Conservation (phyloP, 2,888 invertebrate species). For the Sinopyrophorus schimmeli region DNA sequence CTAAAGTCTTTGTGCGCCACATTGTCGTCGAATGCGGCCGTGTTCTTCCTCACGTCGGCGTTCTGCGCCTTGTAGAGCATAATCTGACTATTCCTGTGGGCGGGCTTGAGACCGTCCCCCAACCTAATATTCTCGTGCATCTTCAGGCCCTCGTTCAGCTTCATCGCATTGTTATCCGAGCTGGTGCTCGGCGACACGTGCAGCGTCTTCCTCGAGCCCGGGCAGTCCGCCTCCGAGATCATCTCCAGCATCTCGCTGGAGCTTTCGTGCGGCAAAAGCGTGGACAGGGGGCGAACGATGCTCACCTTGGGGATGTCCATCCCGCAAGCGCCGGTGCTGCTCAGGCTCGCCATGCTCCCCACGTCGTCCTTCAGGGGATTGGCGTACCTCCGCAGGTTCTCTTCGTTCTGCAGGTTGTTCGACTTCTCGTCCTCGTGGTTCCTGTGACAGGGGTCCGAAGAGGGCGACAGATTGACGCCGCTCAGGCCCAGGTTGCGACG, state of each 20-base stretch:
- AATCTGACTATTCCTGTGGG: constrained; percentile 64
- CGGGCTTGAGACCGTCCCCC: constrained; percentile 52
- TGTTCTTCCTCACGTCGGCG: constrained; percentile 82
- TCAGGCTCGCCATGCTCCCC: constrained; percentile 57
- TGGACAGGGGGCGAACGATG: constrained; percentile 53
- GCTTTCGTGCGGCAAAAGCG: constrained; percentile 55
- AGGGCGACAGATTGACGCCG: constrained; percentile 60
- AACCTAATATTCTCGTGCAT: constrained; percentile 41
- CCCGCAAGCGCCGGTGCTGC: constrained; percentile 48
- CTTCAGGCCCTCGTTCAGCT: constrained; percentile 45
- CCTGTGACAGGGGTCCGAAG: constrained; percentile 63
- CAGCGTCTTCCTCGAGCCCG: constrained; percentile 53
- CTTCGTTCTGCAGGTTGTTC: constrained; percentile 89
- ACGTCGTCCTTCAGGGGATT: constrained; percentile 58
- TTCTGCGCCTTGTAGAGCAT: constrained; percentile 83
- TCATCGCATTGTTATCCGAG: constrained; percentile 45
- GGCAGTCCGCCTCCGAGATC: constrained; percentile 62
- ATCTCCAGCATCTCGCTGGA: constrained; percentile 66
- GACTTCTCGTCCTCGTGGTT: constrained; percentile 85
- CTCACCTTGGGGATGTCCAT: constrained; percentile 56
- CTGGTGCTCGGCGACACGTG: constrained; percentile 56
- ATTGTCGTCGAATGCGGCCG: constrained; percentile 65
- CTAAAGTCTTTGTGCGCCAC: constrained; percentile 72
- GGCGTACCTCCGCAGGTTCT: constrained; percentile 69
- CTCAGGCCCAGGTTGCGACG: constrained; percentile 58